A percentile compares a stretch with the other conserved stretches of the same genome.
These are phyloP conservation scores for Coreoperca whiteheadi DNA, from an alignment of 2,113 vertebrate species.

Conservation along the genomic window DNA sequence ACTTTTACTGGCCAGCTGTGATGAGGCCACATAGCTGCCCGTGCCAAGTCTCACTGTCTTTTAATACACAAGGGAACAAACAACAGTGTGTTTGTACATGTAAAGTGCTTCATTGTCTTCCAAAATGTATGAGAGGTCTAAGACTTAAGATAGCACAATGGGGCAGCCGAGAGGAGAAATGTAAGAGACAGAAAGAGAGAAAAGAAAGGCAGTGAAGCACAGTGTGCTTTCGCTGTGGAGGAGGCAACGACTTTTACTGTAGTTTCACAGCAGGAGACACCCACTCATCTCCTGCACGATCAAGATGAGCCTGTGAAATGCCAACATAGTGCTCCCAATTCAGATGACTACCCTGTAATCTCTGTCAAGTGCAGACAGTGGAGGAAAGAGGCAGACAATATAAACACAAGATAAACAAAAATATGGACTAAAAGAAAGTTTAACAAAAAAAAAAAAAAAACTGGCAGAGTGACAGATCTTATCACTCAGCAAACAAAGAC, in stretches of 20 bases:
- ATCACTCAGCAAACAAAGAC: conserved; percentile 43
- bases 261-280: conserved; percentile 63
- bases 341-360: conserved; percentile 54
- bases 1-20: conserved; percentile 63
- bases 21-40: conserved; percentile 47
- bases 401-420: conserved; percentile 18
- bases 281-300: conserved; percentile 66
- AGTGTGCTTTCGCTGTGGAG: conserved; percentile 36
- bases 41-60: conserved; percentile 49
- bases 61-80: conserved; percentile 45
- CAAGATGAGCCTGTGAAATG: conserved; percentile 59
- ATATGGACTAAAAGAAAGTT: background rate
- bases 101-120: conserved; percentile 47
- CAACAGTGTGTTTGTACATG: conserved; percentile 39
- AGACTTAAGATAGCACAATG: background rate
- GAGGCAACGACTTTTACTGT: conserved; percentile 43
- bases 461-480: background rate
- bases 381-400: background rate
- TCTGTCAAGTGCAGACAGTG: conserved; percentile 29
- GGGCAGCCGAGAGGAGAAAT: conserved; percentile 2
- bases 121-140: background rate
- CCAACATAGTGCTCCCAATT: conserved; percentile 33
- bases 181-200: background rate
- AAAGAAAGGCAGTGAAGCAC: background rate
- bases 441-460: background rate